A percentile compares a stretch with the other conserved stretches of the same genome.
Conservation (phyloP, 2,888 invertebrate genomes). For the Meganola albula region DNA sequence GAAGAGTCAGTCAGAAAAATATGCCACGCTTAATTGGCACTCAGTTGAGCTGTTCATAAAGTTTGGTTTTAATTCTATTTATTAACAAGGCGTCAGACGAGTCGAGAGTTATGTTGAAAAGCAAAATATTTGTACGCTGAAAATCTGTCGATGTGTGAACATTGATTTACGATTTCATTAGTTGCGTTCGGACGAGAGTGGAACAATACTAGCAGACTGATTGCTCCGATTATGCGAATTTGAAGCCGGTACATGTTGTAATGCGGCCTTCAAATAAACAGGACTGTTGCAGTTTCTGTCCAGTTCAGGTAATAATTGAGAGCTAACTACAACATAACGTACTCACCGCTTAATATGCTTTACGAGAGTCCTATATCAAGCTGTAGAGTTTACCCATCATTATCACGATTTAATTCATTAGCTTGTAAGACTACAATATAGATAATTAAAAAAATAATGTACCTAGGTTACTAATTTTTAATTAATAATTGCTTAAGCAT, state of each 20-base stretch:
- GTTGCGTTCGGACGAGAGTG: slow-evolving; percentile 48
- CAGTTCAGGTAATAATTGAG: no score
- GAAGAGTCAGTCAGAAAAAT: no score
- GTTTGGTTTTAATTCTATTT: slow-evolving; percentile 55
- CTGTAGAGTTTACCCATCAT: no score
- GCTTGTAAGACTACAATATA: no score
- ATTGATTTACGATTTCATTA: slow-evolving; percentile 75
- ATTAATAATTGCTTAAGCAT: no score
- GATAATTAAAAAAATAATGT: no score
- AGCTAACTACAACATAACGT: no score
- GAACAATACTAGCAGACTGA: slow-evolving; percentile 44
- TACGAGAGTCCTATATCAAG: no score
- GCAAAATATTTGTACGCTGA: slow-evolving; percentile 51
- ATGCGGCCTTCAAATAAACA: slow-evolving; percentile 5
- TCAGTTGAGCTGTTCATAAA: slow-evolving; percentile 44
- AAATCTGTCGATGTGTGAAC: slow-evolving; percentile 60
- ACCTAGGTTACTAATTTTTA: no score
- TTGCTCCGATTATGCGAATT: slow-evolving; percentile 39
- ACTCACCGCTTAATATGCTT: no score
- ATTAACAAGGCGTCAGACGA: slow-evolving; percentile 51
- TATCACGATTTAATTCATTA: no score
- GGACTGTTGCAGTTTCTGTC: neutral
- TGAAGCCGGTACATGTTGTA: slow-evolving; percentile 6
- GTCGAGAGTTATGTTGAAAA: slow-evolving; percentile 48
- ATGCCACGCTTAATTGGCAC: slow-evolving; percentile 36